Evolutionary conservation across 92 coral and sea anemone species (phyloP).

Genomic region (Ricordea florida): DNA sequence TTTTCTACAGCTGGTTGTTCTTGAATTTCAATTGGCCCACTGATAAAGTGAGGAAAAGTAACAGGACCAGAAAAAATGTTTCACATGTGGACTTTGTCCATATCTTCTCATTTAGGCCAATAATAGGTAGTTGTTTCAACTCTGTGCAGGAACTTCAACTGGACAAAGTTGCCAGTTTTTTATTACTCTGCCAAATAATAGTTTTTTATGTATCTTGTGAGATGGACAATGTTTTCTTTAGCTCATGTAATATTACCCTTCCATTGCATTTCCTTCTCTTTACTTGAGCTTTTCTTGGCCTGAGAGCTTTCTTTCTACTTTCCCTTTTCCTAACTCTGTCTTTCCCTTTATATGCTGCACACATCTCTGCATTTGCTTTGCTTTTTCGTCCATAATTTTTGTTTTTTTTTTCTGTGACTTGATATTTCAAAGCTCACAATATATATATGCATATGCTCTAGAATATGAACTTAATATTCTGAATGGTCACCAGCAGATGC

Average conservation of each 20-base stretch:
- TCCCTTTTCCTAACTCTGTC: constrained; percentile 20
- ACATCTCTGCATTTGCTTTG: constrained; percentile 27
- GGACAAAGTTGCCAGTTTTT: too few species aligned
- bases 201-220: too few species aligned
- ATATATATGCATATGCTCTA: constrained; percentile 2
- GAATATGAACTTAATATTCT: constrained; percentile 2
- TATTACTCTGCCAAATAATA: too few species aligned
- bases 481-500: background rate
- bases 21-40: constrained; percentile 34
- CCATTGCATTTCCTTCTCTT: constrained; percentile 31
- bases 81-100: constrained; percentile 15
- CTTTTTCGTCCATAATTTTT: constrained; percentile 26
- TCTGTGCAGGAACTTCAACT: constrained; percentile 50
- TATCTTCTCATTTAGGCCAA: constrained; percentile 42
- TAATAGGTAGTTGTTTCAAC: constrained; percentile 32
- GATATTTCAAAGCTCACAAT: background rate
- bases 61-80: constrained; percentile 27
- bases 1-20: background rate
- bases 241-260: constrained; percentile 28
- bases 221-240: constrained; percentile 26
- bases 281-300: constrained; percentile 29
- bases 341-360: constrained; percentile 42
- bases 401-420: constrained; percentile 33
- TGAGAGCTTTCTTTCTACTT: constrained; percentile 32
- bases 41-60: background rate